These are phyloP conservation scores for Leucoma salicis DNA, from an alignment of 2,888 invertebrate genomes.

Conservation along the genomic window DNA sequence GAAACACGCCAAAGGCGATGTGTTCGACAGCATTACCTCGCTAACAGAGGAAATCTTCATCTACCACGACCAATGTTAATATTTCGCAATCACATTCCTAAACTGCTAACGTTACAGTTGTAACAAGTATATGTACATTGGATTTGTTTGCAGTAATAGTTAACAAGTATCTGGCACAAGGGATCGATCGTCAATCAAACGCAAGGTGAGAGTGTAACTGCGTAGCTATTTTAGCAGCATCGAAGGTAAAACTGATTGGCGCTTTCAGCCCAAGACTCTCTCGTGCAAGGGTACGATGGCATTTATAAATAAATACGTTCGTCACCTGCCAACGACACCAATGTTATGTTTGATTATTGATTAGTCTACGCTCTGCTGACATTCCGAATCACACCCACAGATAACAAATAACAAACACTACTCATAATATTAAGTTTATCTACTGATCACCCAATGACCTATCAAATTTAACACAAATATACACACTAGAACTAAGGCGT, in stretches of 20 bases:
- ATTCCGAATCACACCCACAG: conserved; percentile 21
- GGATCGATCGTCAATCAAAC: conserved; percentile 82
- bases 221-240: conserved; percentile 78
- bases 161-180: conserved; percentile 79
- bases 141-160: conserved; percentile 66
- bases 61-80: conserved; percentile 33
- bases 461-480: conserved; percentile 23
- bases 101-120: conserved; percentile 40
- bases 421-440: conserved; percentile 12
- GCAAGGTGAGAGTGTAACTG: conserved; percentile 80
- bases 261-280: conserved; percentile 79
- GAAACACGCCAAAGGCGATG: conserved; percentile 59
- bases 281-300: conserved; percentile 71
- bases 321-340: conserved; percentile 65
- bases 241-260: conserved; percentile 80
- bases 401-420: no score
- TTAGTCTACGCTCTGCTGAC: conserved; percentile 46
- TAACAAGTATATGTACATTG: conserved; percentile 45
- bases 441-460: conserved; percentile 12
- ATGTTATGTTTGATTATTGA: conserved; percentile 45
- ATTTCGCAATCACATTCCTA: conserved; percentile 45
- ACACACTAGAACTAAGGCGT: conserved; percentile 6
- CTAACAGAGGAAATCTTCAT: conserved; percentile 48
- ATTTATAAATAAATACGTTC: conserved; percentile 75
- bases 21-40: conserved; percentile 37